Percentiles rank a stretch among this genome's conserved stretches.
These are phyloP conservation scores for Drosophila helvetica DNA, from an alignment of 2,888 invertebrate species.

Conservation along the genomic window DNA sequence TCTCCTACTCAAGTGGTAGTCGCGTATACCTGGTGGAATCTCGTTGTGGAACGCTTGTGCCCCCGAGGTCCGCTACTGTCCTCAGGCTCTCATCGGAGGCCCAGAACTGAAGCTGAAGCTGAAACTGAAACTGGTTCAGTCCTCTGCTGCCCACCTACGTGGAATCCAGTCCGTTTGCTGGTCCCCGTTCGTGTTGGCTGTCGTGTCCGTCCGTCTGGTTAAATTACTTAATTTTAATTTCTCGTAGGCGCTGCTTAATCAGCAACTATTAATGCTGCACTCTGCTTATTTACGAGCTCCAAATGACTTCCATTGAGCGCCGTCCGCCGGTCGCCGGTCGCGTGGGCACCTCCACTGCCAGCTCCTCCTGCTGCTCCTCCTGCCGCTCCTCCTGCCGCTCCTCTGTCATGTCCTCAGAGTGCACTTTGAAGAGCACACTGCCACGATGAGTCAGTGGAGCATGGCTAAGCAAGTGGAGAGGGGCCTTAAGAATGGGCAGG, in stretches of 20 bases:
- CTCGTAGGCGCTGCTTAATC: constrained; percentile 82
- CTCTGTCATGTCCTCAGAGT: neutral
- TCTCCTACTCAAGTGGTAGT: no score
- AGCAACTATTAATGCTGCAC: constrained; percentile 83
- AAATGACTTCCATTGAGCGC: constrained; percentile 77
- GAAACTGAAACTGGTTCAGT: constrained; percentile 38
- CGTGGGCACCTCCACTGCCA: constrained; percentile 11
- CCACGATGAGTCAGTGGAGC: neutral
- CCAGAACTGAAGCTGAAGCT: constrained; percentile 14
- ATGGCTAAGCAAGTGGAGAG: neutral
- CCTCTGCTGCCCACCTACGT: constrained; percentile 41
- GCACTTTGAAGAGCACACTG: neutral
- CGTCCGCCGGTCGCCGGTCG: neutral
- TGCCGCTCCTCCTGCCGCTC: neutral
- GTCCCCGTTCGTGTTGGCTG: neutral
- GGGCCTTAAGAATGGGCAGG: neutral
- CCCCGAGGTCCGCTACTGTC: neutral
- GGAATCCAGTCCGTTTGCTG: neutral
- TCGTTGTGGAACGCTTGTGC: neutral
- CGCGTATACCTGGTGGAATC: neutral
- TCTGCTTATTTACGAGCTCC: constrained; percentile 82
- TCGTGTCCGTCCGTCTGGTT: constrained; percentile 27
- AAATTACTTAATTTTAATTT: constrained; percentile 77
- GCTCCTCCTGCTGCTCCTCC: no score
- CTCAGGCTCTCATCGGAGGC: neutral